Base-by-base conservation (phyloP, 2,888 invertebrate genomes). In the Drosophila testacea region DNA sequence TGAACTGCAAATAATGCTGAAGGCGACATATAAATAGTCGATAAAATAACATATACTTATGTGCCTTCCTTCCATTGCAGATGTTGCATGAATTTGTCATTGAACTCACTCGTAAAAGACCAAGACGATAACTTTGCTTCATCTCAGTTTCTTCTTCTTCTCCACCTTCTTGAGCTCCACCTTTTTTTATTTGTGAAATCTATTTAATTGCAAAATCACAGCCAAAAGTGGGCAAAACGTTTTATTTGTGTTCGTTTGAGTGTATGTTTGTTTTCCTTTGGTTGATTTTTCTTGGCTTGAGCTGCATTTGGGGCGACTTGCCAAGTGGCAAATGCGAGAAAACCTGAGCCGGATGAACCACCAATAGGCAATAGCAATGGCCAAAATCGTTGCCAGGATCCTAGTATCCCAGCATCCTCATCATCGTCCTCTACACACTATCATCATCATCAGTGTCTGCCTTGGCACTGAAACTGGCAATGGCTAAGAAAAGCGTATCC, bases 181-280 rank as follows among this genome's bases (percentile, higher is more conserved):
- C 48, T 48, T 57, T 51, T 44, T 62, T 62, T 59, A 38, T 32
- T 51, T 38, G 55, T 71, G 63, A 85, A 85, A 88, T 85, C 87
- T 77, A 84, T 88, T 85, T 85, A 85, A 85, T 85, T 85, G 85
- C 89, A 64, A 86, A 85, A 85, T 85, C 85, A 85, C 84, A 88
- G 85, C 89, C 85, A 88, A 85, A 83, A 82, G 67, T 82, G 76
- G 72, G 79, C 59, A 73, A 57, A 55, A 28, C 57, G 42, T 57
- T 63, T 55, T 56, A 30, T 56, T 64, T 46, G 55, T 22, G 36
- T 57, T 55, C 22, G 67, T 55, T 47, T 66, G 75, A 46, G 51
- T 52, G 59, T 51, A 22, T 52, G 63, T 55, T 63, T 83, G 81
- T 82, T 88, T 85, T 88, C 67, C 69, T 71, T 74, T 64, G 73